Conservation (phyloP, 2,113 vertebrate species). For the Taxidea taxus region DNA sequence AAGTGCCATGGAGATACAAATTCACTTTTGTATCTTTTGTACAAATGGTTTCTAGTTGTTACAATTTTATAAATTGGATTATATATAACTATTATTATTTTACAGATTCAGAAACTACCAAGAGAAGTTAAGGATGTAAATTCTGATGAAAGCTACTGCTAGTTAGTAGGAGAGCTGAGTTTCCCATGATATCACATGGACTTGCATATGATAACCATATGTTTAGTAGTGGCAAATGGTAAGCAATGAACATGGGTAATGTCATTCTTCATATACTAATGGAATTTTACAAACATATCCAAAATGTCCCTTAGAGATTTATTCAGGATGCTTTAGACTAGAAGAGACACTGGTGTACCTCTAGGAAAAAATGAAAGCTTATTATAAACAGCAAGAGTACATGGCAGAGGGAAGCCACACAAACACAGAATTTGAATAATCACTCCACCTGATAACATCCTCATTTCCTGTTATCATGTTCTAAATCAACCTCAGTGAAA, state of each 20-base stretch:
- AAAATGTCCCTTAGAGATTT: not conserved
- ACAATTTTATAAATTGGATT: not conserved
- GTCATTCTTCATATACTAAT: not conserved
- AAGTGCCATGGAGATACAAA: not conserved
- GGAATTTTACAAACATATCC: not conserved
- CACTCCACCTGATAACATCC: not conserved
- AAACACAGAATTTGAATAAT: not conserved
- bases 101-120: not conserved
- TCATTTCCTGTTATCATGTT: not conserved
- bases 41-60: not conserved
- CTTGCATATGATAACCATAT: not conserved
- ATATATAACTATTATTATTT: not conserved
- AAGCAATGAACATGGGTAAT: not conserved
- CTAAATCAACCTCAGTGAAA: not conserved
- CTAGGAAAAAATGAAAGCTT: not conserved
- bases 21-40: not conserved
- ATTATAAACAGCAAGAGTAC: not conserved
- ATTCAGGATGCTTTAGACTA: not conserved
- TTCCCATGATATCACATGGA: not conserved
- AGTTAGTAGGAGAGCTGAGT: not conserved
- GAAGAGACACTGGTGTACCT: not conserved
- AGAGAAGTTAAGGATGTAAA: not conserved
- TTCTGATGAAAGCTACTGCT: not conserved
- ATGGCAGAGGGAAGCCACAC: not conserved
- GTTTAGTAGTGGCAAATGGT: not conserved